phyloP scores from a whole-genome alignment of 2,113 vertebrate genomes.

The Himantopus leucocephalus region DNA sequence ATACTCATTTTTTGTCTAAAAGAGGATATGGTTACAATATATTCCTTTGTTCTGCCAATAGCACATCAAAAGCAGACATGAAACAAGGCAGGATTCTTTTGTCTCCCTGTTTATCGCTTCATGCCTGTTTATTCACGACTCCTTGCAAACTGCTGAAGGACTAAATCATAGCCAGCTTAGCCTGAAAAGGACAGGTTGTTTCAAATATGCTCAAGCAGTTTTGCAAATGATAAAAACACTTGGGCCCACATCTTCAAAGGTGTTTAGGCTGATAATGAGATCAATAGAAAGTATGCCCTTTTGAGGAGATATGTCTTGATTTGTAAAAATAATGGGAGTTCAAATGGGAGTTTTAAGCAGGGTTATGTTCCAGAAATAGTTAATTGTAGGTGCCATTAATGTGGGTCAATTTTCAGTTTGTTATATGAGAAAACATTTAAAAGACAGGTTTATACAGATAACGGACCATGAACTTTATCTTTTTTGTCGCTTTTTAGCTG shows the following conservation, averaged over 20 bases:
- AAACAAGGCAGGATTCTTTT: background rate
- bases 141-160: background rate
- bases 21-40: background rate
- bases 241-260: background rate
- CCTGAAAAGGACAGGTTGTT: background rate
- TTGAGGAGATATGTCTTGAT: background rate
- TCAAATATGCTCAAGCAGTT: background rate
- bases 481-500: background rate
- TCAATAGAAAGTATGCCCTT: background rate
- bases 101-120: background rate
- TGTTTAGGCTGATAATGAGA: background rate
- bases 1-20: background rate
- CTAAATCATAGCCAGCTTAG: background rate
- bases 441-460: background rate
- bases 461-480: rapidly evolving
- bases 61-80: conserved; percentile 15
- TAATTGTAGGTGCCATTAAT: background rate
- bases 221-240: background rate
- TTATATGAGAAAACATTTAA: background rate
- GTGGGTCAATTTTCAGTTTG: background rate
- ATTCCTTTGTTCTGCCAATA: conserved; percentile 14
- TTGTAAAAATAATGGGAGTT: background rate
- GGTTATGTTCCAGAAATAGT: background rate
- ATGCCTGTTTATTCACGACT: background rate
- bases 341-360: background rate